Base-by-base conservation (phyloP, 2,888 invertebrate species). In the Bedellia somnulentella region DNA sequence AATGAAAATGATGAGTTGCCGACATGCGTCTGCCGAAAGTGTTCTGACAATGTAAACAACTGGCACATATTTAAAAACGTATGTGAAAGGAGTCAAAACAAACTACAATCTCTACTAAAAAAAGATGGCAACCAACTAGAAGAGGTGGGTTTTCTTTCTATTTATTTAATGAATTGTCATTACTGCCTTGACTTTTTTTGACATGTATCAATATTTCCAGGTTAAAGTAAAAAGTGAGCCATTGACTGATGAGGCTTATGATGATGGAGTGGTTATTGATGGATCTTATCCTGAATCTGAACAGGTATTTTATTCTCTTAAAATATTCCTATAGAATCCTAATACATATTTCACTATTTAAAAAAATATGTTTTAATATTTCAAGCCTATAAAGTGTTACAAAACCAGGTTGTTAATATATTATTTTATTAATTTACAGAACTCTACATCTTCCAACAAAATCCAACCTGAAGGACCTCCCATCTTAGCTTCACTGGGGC, bases 31-130 rank as follows among this genome's bases (percentile, higher is more conserved):
- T 86, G 86, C 57, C 68, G 67, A 42, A 70, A 75, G 46, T 86
- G 86, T 49, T 54, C 80, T 44, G 71, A 68, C 45, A 82, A 79
- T 64, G 78, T 86, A 42, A 81, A 82, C 48, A 79, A 78, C 51
- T 86, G 85, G 84, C 78, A 82, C 47, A 57, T 66, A 39, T 86
- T 82, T 64, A 85, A 81, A 57, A 68, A 77, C 51, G 63, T 77
- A 13, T 86, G 86, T 60, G 70, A 79, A 43, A 77, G 76, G 48
- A 80, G 85, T 40, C 86, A 86, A 67, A 76, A 71, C 48, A 85
- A 82, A 58, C 61, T 86, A 44, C 71, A 70, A 46, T 67, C 78
- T 58, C 79, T 83, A 76, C 51, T 78, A 44, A 66, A 64, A 49
- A 73, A 66, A 56, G 70, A 73, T 55, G 64, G 62, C 56, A 66